These are phyloP conservation scores for Centroberyx gerrardi DNA, from an alignment of 2,797 vertebrate species.

Conservation along the genomic window DNA sequence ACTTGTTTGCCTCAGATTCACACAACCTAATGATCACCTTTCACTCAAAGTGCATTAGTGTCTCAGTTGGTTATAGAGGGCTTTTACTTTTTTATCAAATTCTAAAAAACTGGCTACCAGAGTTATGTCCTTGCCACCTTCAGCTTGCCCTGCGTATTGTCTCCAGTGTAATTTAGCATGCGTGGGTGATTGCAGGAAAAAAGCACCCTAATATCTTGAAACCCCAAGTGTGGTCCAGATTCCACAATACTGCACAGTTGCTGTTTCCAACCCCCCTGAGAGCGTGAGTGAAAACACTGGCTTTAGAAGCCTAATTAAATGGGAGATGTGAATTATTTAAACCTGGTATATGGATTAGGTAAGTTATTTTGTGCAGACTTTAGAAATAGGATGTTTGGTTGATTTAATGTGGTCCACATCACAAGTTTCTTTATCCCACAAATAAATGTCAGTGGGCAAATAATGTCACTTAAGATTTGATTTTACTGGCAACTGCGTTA, in stretches of 20 bases:
- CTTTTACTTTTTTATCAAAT: conserved; percentile 26
- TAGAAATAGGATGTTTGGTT: conserved; percentile 10
- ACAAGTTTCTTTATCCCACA: conserved; percentile 5
- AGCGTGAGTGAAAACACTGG: conserved; percentile 57
- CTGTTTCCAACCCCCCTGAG: conserved; percentile 72
- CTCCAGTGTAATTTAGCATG: conserved; percentile 56
- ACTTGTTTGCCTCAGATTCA: conserved; percentile 53
- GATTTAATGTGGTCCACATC: background rate
- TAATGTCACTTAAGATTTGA: background rate
- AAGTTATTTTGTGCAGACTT: conserved; percentile 18
- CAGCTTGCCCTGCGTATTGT: conserved; percentile 24
- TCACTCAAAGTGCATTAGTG: conserved; percentile 17
- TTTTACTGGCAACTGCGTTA: background rate
- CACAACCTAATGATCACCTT: conserved; percentile 50
- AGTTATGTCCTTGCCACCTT: conserved; percentile 9
- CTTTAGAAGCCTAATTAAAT: conserved; percentile 78
- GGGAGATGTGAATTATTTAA: conserved; percentile 78
- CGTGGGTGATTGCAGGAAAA: conserved; percentile 41
- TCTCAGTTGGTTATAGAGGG: conserved; percentile 26
- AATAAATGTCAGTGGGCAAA: conserved; percentile 3
- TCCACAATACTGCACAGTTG: conserved; percentile 62
- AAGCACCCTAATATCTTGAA: conserved; percentile 53
- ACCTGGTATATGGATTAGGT: conserved; percentile 60
- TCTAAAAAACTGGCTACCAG: conserved; percentile 11
- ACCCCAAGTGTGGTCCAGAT: conserved; percentile 50